Percentiles rank a stretch among this genome's conserved stretches.
Conservation (phyloP, 2,888 invertebrate species). For the Graphium colonna region DNA sequence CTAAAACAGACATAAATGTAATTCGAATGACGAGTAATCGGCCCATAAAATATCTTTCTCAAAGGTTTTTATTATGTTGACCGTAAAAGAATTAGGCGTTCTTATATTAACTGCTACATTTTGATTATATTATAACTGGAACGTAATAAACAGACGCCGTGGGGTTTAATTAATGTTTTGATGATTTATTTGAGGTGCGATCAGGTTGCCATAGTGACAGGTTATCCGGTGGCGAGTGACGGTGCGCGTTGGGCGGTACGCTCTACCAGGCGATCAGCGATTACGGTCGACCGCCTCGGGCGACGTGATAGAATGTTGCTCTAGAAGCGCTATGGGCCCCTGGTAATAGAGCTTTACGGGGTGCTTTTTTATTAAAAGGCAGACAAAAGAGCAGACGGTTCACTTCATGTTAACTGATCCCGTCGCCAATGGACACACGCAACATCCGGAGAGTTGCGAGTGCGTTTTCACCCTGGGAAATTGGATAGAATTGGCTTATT, state of each 20-base stretch:
- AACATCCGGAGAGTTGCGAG: too few species aligned
- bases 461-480: too few species aligned
- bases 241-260: slow-evolving; percentile 32
- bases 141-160: slow-evolving; percentile 20
- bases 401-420: too few species aligned
- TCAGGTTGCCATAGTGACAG: slow-evolving; percentile 21
- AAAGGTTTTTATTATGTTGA: slow-evolving; percentile 1
- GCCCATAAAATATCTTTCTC: not conserved
- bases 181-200: slow-evolving; percentile 21
- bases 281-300: slow-evolving; percentile 41
- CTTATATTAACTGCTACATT: not conserved
- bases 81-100: too few species aligned
- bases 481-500: too few species aligned
- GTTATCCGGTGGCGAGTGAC: slow-evolving; percentile 29
- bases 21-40: too few species aligned
- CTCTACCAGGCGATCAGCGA: slow-evolving; percentile 38
- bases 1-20: too few species aligned
- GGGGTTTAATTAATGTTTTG: slow-evolving; percentile 17
- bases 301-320: slow-evolving; percentile 15
- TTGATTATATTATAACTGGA: slow-evolving; percentile 11
- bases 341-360: too few species aligned
- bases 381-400: too few species aligned
- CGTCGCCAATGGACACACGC: too few species aligned
- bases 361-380: too few species aligned
- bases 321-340: slow-evolving; percentile 6